Evolutionary conservation across 2,888 invertebrate species (phyloP), one percentile per base, ranked within the genome.

Genomic region (Xanthorhoe spadicearia): DNA sequence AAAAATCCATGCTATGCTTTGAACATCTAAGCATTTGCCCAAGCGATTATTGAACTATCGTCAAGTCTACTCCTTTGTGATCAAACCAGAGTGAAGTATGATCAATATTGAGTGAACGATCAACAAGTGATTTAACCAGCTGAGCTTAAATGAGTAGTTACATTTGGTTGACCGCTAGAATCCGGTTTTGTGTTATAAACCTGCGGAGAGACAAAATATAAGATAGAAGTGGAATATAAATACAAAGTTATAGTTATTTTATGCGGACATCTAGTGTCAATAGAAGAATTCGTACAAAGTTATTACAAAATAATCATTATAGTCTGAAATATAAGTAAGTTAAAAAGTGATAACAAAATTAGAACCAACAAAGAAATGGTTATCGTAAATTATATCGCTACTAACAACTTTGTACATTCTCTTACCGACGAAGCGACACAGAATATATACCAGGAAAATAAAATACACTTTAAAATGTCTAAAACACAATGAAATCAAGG

Each of bases 121-220:
- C 83, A 63, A 70, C 83, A 88, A 88, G 91, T 92, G 92, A 92
- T 86, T 88, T 81, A 86, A 87, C 86, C 87, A 90, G 92, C 90
- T 83, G 91, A 91, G 87, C 89, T 89, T 86, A 70, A 83, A 83
- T 87, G 81, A 88, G 89, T 93, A 93, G 89, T 93, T 94, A 93
- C 93, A 91, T 93, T 93, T 90, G 86, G 89, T 91, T 93, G 92
- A 89, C 92, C 93, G 90, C 88, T 93, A 90, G 93, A 88, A 84
- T 93, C 93, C 93, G 93, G 86, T 92, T 93, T 93, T 90, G 92
- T 90, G 90, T 93, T 93, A 93, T 93, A 93, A 90, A 93, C 93
- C 93, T 93, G 93, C 87, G 92, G 89, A 93, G 88, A 92, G 88
- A 92, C 86, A 90, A 92, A 91, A 86, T 80, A 85, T 86, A 89